phyloP scores from a whole-genome alignment of 2,113 vertebrate genomes.

The Gobiocypris rarus region DNA sequence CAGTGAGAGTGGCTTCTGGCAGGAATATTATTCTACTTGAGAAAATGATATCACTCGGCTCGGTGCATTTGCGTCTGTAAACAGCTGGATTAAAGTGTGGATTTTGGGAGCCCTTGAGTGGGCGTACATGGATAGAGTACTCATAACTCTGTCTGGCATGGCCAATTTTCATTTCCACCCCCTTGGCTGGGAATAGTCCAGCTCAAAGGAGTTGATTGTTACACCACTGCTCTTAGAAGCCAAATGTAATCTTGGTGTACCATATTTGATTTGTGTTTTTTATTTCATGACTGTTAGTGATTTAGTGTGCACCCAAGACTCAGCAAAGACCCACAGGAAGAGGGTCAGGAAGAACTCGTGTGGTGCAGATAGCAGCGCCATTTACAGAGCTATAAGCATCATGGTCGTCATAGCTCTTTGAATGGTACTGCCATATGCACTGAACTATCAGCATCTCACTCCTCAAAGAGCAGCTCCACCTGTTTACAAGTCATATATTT shows the following conservation, averaged over 20 bases:
- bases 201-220: background rate
- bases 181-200: background rate
- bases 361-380: slow-evolving; percentile 89
- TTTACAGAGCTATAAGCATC: slow-evolving; percentile 91
- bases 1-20: background rate
- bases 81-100: background rate
- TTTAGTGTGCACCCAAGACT: background rate
- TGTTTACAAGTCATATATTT: too few species aligned
- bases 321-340: slow-evolving; percentile 29
- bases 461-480: slow-evolving; percentile 1
- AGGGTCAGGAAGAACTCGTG: slow-evolving; percentile 35
- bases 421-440: slow-evolving; percentile 92
- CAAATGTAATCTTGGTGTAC: background rate
- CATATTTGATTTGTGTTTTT: slow-evolving; percentile 34
- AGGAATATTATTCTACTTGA: background rate
- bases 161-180: background rate
- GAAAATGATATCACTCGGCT: background rate
- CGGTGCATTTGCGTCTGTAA: background rate
- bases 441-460: slow-evolving; percentile 69
- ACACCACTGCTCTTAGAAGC: background rate
- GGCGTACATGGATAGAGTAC: background rate
- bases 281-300: slow-evolving; percentile 19
- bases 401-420: slow-evolving; percentile 91
- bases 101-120: background rate
- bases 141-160: background rate